A percentile compares a stretch with the other conserved stretches of the same genome.
These are phyloP conservation scores for Heliconius nattereri DNA, from an alignment of 1,140 invertebrate genomes.

Conservation along the genomic window DNA sequence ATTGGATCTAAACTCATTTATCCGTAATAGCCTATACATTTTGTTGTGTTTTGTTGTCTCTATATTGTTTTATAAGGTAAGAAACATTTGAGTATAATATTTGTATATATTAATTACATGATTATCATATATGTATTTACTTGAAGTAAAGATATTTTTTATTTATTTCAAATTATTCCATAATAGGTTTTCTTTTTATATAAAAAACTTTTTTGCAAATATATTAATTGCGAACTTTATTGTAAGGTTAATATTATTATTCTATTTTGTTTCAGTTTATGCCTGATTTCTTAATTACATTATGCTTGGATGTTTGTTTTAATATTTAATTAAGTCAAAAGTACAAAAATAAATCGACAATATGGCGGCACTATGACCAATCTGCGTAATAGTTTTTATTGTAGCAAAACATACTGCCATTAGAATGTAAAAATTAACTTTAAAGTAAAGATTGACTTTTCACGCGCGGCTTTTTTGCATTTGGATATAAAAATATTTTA, in stretches of 20 bases:
- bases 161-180: not conserved
- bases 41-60: not conserved
- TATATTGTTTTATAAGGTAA: not conserved
- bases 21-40: slow-evolving; percentile 42
- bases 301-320: not conserved
- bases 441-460: not conserved
- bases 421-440: not conserved
- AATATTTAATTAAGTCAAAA: slow-evolving; percentile 6
- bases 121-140: not conserved
- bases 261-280: too few relatives aligned
- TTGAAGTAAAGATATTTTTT: not conserved
- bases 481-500: not conserved
- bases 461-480: not conserved
- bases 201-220: not conserved
- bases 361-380: slow-evolving; percentile 6
- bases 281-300: not conserved
- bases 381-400: slow-evolving; percentile 4
- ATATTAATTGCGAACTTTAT: too few relatives aligned
- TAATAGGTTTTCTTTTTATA: not conserved
- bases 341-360: slow-evolving; percentile 7
- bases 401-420: slow-evolving; percentile 2
- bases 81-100: not conserved
- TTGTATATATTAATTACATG: not conserved
- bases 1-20: slow-evolving; percentile 67
- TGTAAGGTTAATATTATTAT: too few relatives aligned